Conservation (phyloP, 2,797 vertebrate genomes). For the Moxostoma hubbsi region DNA sequence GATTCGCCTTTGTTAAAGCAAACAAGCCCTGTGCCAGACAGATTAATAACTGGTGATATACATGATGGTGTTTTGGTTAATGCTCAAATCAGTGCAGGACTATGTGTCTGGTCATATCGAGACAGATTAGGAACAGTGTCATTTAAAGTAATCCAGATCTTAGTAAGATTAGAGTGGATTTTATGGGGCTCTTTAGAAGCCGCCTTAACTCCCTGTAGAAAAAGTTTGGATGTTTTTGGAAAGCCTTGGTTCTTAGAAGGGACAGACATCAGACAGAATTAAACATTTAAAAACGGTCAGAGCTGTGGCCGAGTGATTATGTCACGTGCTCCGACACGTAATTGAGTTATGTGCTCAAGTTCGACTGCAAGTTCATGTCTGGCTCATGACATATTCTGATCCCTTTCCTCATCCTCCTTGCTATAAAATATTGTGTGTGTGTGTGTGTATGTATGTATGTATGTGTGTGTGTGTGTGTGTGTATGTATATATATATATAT, state of each 20-base stretch:
- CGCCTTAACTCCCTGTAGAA: neutral
- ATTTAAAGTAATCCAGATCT: constrained; percentile 50
- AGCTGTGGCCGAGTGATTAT: too few relatives aligned
- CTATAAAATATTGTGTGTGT: too few relatives aligned
- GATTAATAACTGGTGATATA: constrained; percentile 12
- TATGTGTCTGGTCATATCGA: constrained; percentile 48
- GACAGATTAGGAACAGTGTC: constrained; percentile 56
- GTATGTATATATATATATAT: too few relatives aligned
- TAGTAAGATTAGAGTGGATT: constrained; percentile 17
- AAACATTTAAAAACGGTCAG: neutral
- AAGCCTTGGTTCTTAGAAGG: constrained; percentile 3
- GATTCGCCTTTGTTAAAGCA: neutral
- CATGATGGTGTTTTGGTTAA: neutral
- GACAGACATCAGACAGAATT: constrained; percentile 2
- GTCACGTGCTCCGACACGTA: too few relatives aligned
- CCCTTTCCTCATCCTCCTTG: too few relatives aligned
- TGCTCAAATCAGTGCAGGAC: constrained; percentile 14
- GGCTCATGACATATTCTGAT: too few relatives aligned
- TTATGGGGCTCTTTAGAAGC: constrained; percentile 21
- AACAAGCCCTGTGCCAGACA: constrained; percentile 16
- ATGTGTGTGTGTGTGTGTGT: too few relatives aligned
- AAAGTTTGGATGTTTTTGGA: constrained; percentile 19
- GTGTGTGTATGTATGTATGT: too few relatives aligned
- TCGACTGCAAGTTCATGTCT: too few relatives aligned
- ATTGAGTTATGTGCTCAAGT: too few relatives aligned